Evolutionary conservation across 2,888 invertebrate species (phyloP), one percentile per base, ranked within the genome.

Genomic region (Drosophila eohydei): DNA sequence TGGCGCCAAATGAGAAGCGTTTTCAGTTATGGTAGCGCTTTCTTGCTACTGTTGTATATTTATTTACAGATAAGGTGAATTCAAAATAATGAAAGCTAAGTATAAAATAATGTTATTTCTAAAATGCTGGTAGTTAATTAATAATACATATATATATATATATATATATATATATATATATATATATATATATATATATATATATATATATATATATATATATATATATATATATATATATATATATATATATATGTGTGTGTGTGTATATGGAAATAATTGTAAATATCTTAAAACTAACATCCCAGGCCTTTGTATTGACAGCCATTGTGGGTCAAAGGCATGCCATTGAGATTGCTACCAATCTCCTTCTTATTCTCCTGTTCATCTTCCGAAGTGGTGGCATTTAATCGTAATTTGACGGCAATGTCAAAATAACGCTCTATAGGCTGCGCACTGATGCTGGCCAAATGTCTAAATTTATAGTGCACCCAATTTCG

Each of bases 401-500:
- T 41, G 4, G 56, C 14, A 38, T 52, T 57, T 0, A 41, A 36
- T 5, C 63, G 28, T 4, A 51, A 7, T 21, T 56, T 59, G 5
- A 59, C 32, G 6, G 60, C 32, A 52, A 61, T 67, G 6, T 60
- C 48, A 7, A 40, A 54, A 32, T 54, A 38, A 8, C 44, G 11
- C 28, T 16, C 44, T 38, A 34, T n/a, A 7, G n/a, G 11, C 38
- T 43, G 28, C 21, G 14, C 21, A 21, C 28, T 36, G 3, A 52
- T 40, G 32, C 21, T 40, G 41, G 32, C 7, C 34, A 88, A 50
- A 28, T 85, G 67, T 4, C 50, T 48, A 5, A 89, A 89, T 14
- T 66, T 73, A 28, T 14, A 65, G 12, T 74, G 68, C 28, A 82
- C 88, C 85, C 89, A 89, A 16, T 71, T 50, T 0, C 85, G 67